These are phyloP conservation scores for Mormyrus proboscirostris DNA, from an alignment of 2,797 vertebrate genomes.

Conservation along the genomic window DNA sequence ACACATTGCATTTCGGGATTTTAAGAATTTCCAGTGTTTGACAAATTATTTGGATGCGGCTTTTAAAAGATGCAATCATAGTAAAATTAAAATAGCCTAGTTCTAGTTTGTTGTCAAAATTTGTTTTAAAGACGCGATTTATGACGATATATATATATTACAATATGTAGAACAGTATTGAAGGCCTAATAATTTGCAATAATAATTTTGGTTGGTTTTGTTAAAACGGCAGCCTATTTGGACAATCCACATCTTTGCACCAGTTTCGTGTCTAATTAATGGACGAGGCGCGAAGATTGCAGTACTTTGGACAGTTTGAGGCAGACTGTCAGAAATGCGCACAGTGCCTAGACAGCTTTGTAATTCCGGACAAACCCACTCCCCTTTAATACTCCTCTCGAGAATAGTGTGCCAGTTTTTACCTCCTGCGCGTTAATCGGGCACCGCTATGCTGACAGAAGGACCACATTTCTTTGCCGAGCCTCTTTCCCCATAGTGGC, in stretches of 20 bases:
- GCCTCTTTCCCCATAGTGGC: neutral
- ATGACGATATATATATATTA: neutral
- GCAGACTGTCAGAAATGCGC: neutral
- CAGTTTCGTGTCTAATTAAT: neutral
- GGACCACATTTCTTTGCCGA: neutral
- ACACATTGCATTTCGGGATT: neutral
- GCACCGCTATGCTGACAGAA: conserved; percentile 8
- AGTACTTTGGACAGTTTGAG: neutral
- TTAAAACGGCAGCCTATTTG: neutral
- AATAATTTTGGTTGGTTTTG: neutral
- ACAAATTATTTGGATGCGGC: neutral
- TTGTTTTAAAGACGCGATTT: neutral
- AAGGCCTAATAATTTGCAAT: neutral
- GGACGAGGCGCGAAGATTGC: neutral
- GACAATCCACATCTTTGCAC: conserved; percentile 7
- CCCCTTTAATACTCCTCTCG: neutral
- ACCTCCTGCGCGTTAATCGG: neutral
- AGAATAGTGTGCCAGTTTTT: neutral
- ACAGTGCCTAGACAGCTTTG: neutral
- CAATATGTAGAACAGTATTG: neutral
- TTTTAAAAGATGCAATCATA: neutral
- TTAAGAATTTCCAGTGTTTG: neutral
- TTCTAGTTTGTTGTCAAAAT: neutral
- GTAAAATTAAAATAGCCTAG: neutral
- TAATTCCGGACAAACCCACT: neutral